phyloP scores from a whole-genome alignment of 2,797 vertebrate genomes.

The Neopelma chrysocephalum region DNA sequence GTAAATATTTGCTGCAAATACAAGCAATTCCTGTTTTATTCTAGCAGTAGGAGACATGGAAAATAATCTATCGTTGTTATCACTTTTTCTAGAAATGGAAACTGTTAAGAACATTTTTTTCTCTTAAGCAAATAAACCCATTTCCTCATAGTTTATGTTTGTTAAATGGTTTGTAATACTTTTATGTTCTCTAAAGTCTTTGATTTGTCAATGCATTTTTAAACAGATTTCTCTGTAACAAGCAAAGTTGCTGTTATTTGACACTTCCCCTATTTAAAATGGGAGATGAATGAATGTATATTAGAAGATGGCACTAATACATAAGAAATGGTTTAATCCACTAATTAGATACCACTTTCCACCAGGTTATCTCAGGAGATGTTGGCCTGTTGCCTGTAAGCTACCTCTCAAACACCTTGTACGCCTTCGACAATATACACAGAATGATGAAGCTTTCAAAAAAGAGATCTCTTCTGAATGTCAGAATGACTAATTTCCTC shows the following conservation, averaged over 20 bases:
- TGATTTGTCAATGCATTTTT: neutral
- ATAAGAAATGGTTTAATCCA: neutral
- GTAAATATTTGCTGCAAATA: neutral
- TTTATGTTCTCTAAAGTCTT: neutral
- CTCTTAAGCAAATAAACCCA: neutral
- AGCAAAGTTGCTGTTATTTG: neutral
- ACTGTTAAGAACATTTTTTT: neutral
- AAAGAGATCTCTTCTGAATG: neutral
- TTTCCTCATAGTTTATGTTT: neutral
- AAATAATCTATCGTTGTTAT: neutral
- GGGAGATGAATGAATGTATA: neutral
- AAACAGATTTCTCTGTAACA: neutral
- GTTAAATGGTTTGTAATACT: neutral
- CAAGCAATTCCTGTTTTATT: neutral
- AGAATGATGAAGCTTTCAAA: neutral
- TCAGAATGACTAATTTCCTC: conserved; percentile 14
- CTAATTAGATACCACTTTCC: neutral
- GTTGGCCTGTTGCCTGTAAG: neutral
- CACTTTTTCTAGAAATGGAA: neutral
- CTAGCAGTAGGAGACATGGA: neutral
- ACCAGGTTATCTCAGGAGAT: neutral
- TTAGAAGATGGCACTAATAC: neutral
- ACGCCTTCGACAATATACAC: accelerated
- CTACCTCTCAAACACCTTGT: neutral
- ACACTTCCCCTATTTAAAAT: neutral